Percentiles rank a stretch among this genome's conserved stretches.
Conservation (phyloP, 2,888 invertebrate species). For the Antheraea yamamai region DNA sequence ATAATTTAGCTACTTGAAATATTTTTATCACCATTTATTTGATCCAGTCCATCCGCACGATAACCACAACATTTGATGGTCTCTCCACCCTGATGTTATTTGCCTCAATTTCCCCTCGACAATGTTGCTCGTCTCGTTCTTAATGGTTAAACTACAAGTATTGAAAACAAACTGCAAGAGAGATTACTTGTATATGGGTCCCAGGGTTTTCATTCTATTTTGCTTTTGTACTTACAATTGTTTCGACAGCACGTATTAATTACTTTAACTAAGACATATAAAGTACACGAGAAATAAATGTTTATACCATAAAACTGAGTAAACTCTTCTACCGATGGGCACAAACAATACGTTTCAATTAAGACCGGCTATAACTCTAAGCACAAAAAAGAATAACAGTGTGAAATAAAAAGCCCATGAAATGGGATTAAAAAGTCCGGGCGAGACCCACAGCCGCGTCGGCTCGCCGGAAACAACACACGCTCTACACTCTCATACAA, state of each 20-base stretch:
- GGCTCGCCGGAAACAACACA: slow-evolving; percentile 19
- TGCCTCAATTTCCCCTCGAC: too few species aligned
- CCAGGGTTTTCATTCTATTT: too few species aligned
- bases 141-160: too few species aligned
- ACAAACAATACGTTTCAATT: slow-evolving; percentile 48
- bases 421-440: slow-evolving; percentile 49
- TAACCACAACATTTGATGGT: too few species aligned
- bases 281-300: neutral
- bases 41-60: too few species aligned
- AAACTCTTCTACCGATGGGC: slow-evolving; percentile 28
- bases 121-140: too few species aligned
- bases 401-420: slow-evolving; percentile 47
- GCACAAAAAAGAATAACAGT: slow-evolving; percentile 39
- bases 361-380: slow-evolving; percentile 44
- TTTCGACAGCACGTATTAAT: neutral
- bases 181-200: too few species aligned
- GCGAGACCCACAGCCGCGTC: slow-evolving; percentile 33
- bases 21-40: too few species aligned
- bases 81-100: too few species aligned
- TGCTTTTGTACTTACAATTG: too few species aligned
- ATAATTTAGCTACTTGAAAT: too few species aligned
- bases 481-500: slow-evolving; percentile 17
- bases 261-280: neutral
- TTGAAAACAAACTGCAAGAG: too few species aligned
- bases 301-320: neutral